phyloP scores from a whole-genome alignment of 2,113 vertebrate genomes.

The Collichthys lucidus region DNA sequence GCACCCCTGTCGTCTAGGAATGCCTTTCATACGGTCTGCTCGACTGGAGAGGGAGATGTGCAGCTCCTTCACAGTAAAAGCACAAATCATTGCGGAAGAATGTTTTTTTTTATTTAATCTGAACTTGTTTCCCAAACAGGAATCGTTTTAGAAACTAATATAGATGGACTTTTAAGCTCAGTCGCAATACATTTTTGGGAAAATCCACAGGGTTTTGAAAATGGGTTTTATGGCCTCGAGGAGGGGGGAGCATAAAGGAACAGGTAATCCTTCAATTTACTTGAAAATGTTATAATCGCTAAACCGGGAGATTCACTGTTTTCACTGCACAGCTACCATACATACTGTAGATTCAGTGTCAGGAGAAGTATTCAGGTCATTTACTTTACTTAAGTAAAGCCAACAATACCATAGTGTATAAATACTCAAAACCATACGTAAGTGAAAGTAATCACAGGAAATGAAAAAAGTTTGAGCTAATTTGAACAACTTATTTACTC shows the following conservation, averaged over 20 bases:
- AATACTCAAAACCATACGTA: neutral
- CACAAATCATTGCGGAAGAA: neutral
- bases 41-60: conserved; percentile 34
- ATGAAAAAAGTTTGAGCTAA: neutral
- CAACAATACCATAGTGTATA: neutral
- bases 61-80: conserved; percentile 1
- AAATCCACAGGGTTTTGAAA: neutral
- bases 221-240: neutral
- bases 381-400: neutral
- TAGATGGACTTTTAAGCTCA: neutral
- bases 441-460: neutral
- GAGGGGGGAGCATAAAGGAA: neutral
- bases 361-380: neutral
- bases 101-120: neutral
- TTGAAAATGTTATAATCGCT: neutral
- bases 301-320: neutral
- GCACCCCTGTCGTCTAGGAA: conserved; percentile 72
- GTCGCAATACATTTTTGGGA: neutral
- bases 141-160: neutral
- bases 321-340: neutral
- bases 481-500: neutral
- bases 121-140: neutral
- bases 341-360: neutral
- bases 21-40: conserved; percentile 62
- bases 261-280: neutral